phyloP scores from a whole-genome alignment of 2,888 invertebrate species.

The Arctia plantaginis region DNA sequence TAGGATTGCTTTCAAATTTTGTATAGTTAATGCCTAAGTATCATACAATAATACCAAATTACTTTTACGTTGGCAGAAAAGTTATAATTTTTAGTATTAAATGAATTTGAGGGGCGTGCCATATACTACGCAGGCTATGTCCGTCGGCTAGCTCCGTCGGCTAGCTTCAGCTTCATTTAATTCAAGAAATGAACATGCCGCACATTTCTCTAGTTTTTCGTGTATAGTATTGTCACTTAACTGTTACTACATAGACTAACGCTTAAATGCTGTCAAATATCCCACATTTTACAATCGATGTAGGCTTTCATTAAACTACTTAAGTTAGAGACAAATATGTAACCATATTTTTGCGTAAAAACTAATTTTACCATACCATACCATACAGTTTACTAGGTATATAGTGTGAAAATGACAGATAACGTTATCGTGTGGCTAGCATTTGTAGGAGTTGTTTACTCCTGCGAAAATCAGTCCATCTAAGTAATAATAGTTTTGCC shows the following conservation, averaged over 20 bases:
- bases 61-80: too few relatives aligned
- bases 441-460: too few relatives aligned
- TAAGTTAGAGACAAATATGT: not conserved
- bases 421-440: not conserved
- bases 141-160: too few relatives aligned
- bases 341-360: not conserved
- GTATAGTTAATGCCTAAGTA: too few relatives aligned
- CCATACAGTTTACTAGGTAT: not conserved
- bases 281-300: not conserved
- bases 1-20: too few relatives aligned
- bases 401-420: not conserved
- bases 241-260: not conserved
- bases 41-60: too few relatives aligned
- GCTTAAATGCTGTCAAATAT: not conserved
- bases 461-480: not conserved
- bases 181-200: too few relatives aligned
- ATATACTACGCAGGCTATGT: too few relatives aligned
- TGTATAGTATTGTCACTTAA: not conserved
- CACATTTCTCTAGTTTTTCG: too few relatives aligned
- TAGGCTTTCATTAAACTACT: not conserved
- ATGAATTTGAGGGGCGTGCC: too few relatives aligned
- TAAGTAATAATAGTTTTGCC: not conserved
- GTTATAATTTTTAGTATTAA: too few relatives aligned
- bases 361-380: not conserved
- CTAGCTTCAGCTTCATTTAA: too few relatives aligned